Conservation (phyloP, 2,113 vertebrate species). For the Anarhynchus alexandrinus region DNA sequence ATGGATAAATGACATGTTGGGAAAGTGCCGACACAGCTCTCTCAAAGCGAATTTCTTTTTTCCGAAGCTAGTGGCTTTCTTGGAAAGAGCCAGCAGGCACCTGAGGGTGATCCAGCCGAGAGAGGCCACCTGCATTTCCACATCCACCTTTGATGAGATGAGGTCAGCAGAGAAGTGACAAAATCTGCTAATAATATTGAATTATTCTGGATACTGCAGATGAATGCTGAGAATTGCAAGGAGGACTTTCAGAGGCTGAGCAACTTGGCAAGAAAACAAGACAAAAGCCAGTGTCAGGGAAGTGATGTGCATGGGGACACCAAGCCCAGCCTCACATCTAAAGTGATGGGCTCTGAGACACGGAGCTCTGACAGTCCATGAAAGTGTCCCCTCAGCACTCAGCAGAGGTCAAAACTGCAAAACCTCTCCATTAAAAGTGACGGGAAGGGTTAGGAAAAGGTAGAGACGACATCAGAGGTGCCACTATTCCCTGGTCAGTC, state of each 20-base stretch:
- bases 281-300: neutral
- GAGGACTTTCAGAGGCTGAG: neutral
- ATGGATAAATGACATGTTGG: constrained; percentile 17
- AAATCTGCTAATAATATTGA: neutral
- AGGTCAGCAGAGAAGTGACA: neutral
- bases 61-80: neutral
- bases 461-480: neutral
- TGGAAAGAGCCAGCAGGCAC: neutral
- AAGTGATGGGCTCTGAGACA: neutral
- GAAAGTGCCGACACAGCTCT: neutral
- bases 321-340: neutral
- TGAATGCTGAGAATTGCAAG: neutral
- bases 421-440: neutral
- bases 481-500: neutral
- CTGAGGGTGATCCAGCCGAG: neutral
- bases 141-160: neutral
- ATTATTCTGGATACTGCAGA: neutral
- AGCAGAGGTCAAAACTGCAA: neutral
- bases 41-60: neutral
- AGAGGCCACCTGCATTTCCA: neutral
- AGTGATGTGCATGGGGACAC: neutral
- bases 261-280: neutral
- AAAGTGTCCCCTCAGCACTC: neutral
- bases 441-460: neutral
- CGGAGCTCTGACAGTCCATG: neutral